Evolutionary conservation across 2,113 vertebrate species (phyloP).

Genomic region (Pteruthius melanotis): DNA sequence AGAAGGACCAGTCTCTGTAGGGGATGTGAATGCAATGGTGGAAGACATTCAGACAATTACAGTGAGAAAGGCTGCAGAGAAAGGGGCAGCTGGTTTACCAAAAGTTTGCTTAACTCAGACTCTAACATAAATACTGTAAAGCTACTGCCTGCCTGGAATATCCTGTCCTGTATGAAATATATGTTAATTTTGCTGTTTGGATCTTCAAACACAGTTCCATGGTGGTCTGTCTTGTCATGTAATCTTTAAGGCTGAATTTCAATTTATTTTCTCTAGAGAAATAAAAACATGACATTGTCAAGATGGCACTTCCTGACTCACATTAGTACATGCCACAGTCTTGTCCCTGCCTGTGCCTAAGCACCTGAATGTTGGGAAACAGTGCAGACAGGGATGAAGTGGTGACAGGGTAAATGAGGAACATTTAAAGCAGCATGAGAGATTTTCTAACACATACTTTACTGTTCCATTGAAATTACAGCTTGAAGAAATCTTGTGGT

Average conservation of each 20-base stretch:
- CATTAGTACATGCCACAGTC: neutral
- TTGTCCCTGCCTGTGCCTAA: neutral
- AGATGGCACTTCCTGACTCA: neutral
- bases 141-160: neutral
- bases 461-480: neutral
- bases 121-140: neutral
- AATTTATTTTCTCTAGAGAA: conserved; percentile 22
- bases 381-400: neutral
- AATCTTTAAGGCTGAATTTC: conserved; percentile 11
- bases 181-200: neutral
- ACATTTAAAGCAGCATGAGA: neutral
- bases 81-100: neutral
- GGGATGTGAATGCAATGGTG: neutral
- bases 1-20: neutral
- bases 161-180: neutral
- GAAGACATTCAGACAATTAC: neutral
- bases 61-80: neutral
- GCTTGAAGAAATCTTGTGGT: neutral
- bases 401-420: conserved; percentile 38
- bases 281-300: neutral
- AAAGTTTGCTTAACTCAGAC: neutral
- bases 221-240: conserved; percentile 7
- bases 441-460: neutral
- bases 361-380: neutral
- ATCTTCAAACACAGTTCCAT: neutral